Evolutionary conservation across 2,888 invertebrate genomes (phyloP).

Genomic region (Ophioninae sp.): DNA sequence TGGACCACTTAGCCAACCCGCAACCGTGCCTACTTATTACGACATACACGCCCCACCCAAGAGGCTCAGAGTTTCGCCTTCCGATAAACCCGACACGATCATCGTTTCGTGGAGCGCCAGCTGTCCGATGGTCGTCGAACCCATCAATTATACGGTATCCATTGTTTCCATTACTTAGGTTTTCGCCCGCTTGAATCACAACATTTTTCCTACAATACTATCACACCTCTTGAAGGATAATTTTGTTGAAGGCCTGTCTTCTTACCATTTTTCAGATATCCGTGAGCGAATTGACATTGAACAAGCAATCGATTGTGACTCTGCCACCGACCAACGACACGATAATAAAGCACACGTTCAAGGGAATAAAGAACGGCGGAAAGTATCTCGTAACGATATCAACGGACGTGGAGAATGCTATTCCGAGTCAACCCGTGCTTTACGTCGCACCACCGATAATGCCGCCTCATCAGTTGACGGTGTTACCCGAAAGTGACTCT

Average conservation of each 20-base stretch:
- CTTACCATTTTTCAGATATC: constrained; percentile 79
- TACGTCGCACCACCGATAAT: constrained; percentile 84
- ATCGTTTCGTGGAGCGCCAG: constrained; percentile 88
- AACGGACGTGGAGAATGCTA: constrained; percentile 81
- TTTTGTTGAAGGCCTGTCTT: neutral
- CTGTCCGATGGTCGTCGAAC: constrained; percentile 83
- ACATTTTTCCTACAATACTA: neutral
- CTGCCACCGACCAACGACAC: constrained; percentile 82
- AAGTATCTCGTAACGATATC: constrained; percentile 82
- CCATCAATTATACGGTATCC: constrained; percentile 84
- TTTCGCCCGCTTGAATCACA: no score
- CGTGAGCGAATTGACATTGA: constrained; percentile 81
- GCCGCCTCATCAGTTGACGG: constrained; percentile 85
- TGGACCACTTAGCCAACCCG: constrained; percentile 85
- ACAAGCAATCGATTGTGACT: constrained; percentile 81
- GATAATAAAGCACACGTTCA: constrained; percentile 82
- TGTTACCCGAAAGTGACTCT: constrained; percentile 84
- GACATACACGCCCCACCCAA: constrained; percentile 87
- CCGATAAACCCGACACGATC: constrained; percentile 81
- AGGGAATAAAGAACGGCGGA: constrained; percentile 83
- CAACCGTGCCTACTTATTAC: constrained; percentile 84
- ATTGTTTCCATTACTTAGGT: neutral
- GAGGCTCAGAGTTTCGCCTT: constrained; percentile 82
- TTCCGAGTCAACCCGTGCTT: constrained; percentile 81
- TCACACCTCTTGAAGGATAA: no score